phyloP scores from a whole-genome alignment of 2,888 invertebrate species.

The Andrena hattorfiana region DNA sequence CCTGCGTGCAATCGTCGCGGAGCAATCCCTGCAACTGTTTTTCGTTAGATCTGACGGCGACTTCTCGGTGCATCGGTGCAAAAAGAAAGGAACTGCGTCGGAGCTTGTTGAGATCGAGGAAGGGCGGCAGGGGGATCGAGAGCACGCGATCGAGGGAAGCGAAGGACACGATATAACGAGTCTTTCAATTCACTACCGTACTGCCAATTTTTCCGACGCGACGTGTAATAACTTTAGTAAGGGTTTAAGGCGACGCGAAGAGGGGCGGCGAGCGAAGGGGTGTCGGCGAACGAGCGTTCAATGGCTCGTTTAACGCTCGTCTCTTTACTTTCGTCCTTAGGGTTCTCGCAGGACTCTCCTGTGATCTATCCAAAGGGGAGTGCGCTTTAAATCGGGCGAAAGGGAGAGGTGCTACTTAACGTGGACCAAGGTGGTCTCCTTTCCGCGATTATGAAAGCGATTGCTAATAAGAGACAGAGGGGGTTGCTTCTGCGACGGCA shows the following conservation, averaged over 20 bases:
- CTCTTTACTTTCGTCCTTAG: conserved; percentile 42
- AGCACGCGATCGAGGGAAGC: conserved; percentile 33
- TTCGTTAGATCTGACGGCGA: neutral
- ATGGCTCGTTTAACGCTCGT: conserved; percentile 21
- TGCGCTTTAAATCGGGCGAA: neutral
- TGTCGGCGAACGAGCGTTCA: neutral
- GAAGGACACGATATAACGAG: conserved; percentile 64
- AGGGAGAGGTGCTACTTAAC: neutral
- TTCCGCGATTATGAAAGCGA: too few relatives aligned
- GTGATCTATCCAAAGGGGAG: conserved; percentile 24
- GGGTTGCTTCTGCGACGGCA: too few relatives aligned
- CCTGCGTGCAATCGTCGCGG: neutral
- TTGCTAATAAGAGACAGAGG: too few relatives aligned
- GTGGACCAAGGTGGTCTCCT: too few relatives aligned
- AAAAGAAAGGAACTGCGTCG: too few relatives aligned
- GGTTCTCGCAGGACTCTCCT: conserved; percentile 31
- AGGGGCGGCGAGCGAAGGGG: conserved; percentile 27
- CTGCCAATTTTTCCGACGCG: conserved; percentile 80
- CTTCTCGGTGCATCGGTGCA: neutral
- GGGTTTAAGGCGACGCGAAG: conserved; percentile 38
- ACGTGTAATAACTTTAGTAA: conserved; percentile 69
- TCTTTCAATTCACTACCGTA: conserved; percentile 82
- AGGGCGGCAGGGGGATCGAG: conserved; percentile 33
- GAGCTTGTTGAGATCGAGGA: neutral
- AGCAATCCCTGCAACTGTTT: neutral